These are phyloP conservation scores for Entelurus aequoreus DNA, from an alignment of 2,113 vertebrate genomes.

Conservation along the genomic window DNA sequence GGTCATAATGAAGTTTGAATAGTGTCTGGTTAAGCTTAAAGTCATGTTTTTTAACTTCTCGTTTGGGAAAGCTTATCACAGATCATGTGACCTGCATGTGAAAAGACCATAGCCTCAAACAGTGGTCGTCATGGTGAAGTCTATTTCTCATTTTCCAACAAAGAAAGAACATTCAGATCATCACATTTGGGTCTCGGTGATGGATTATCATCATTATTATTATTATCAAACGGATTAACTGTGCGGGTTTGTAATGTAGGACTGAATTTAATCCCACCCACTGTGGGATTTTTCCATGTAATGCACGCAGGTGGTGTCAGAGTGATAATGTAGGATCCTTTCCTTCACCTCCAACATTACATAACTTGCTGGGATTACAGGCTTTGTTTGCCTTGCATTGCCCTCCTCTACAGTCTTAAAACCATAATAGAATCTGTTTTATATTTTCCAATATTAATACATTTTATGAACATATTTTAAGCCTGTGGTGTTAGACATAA, in stretches of 20 bases:
- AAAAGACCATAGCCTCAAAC: conserved; percentile 9
- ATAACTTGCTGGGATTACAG: conserved; percentile 26
- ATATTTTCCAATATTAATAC: neutral
- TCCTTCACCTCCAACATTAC: conserved; percentile 20
- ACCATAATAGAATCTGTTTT: neutral
- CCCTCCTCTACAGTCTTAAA: conserved; percentile 12
- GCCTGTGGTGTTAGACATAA: too few species aligned
- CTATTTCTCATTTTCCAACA: conserved; percentile 23
- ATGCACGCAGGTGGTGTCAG: conserved; percentile 15
- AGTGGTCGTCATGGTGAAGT: conserved; percentile 1
- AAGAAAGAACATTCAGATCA: conserved; percentile 40
- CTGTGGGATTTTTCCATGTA: conserved; percentile 20
- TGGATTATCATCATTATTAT: conserved; percentile 8
- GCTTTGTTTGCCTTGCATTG: conserved; percentile 20
- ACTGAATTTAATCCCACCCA: conserved; percentile 33
- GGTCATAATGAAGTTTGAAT: conserved; percentile 6
- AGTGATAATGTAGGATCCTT: conserved; percentile 22
- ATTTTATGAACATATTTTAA: too few species aligned
- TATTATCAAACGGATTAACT: conserved; percentile 46
- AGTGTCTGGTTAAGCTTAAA: neutral
- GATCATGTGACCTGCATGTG: conserved; percentile 28
- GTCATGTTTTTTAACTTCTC: neutral
- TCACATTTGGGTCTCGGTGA: conserved; percentile 31
- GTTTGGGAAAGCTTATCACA: conserved; percentile 36
- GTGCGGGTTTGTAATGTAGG: conserved; percentile 14